phyloP scores from a whole-genome alignment of 2,888 invertebrate species.

The Zaprionus bogoriensis region DNA sequence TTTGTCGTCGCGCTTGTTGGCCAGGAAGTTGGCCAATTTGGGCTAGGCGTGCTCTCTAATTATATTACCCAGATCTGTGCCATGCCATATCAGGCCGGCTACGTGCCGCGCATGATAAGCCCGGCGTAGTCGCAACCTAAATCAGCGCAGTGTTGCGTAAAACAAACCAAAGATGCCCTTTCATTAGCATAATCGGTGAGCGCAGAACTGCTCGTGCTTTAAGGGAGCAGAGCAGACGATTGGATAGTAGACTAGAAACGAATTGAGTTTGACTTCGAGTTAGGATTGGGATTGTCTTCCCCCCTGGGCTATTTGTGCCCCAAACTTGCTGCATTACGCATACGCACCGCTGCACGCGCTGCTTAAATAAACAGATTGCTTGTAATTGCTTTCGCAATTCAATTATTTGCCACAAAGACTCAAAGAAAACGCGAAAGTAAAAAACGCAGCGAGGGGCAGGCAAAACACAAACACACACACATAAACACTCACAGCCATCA shows the following conservation, averaged over 20 bases:
- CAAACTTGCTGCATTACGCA: slow-evolving; percentile 37
- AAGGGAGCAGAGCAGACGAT: slow-evolving; percentile 7
- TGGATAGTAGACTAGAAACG: too few relatives aligned
- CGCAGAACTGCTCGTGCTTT: slow-evolving; percentile 45
- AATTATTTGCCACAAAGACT: slow-evolving; percentile 52
- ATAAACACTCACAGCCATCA: slow-evolving; percentile 11
- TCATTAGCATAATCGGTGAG: slow-evolving; percentile 67
- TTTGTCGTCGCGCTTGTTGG: slow-evolving; percentile 31
- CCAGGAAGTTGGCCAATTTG: slow-evolving; percentile 13
- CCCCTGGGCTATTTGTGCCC: slow-evolving; percentile 5
- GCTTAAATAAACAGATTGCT: slow-evolving; percentile 63
- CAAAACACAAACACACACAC: slow-evolving; percentile 10
- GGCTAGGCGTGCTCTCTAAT: slow-evolving; percentile 38
- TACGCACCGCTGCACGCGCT: slow-evolving; percentile 49
- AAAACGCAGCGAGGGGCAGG: slow-evolving; percentile 4
- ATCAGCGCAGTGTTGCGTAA: slow-evolving; percentile 40
- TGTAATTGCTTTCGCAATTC: slow-evolving; percentile 72
- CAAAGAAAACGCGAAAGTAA: slow-evolving; percentile 24
- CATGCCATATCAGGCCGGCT: slow-evolving; percentile 24
- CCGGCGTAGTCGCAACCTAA: slow-evolving; percentile 4
- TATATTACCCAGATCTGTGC: slow-evolving; percentile 56
- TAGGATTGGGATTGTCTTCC: too few relatives aligned
- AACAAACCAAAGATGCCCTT: slow-evolving; percentile 49
- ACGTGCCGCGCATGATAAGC: slow-evolving; percentile 56
- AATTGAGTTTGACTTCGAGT: neutral